Percentiles rank a stretch among this genome's conserved stretches.
phyloP scores from a whole-genome alignment of 64 coral and sea anemone genomes.

The Stylophora pistillata region DNA sequence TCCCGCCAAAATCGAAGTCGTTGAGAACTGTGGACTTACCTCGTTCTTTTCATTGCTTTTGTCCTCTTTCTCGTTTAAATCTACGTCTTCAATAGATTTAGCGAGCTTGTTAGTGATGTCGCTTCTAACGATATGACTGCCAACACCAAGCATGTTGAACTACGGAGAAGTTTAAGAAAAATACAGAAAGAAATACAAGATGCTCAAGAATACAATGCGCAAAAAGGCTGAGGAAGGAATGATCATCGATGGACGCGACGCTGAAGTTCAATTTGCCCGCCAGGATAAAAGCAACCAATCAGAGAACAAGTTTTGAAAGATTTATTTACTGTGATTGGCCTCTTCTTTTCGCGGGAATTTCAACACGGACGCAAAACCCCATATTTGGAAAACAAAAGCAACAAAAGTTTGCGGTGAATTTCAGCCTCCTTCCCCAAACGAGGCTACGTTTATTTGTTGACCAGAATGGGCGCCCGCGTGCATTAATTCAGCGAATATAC shows the following conservation, averaged over 20 bases:
- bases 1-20: constrained; percentile 26
- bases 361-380: background rate
- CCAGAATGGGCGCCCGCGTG: background rate
- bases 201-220: background rate
- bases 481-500: background rate
- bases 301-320: background rate
- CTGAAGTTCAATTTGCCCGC: constrained; percentile 71
- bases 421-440: no score
- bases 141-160: constrained; percentile 56
- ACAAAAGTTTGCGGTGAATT: no score
- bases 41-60: constrained; percentile 20
- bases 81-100: constrained; percentile 22
- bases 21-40: background rate
- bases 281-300: constrained; percentile 52
- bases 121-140: constrained; percentile 29
- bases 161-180: background rate
- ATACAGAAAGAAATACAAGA: background rate
- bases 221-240: constrained; percentile 45
- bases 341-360: constrained; percentile 60
- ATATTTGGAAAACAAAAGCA: constrained; percentile 30
- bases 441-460: no score
- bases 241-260: constrained; percentile 30
- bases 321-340: constrained; percentile 52
- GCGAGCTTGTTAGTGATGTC: constrained; percentile 27
- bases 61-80: constrained; percentile 14